Evolutionary conservation across 2,113 vertebrate genomes (phyloP), one percentile per base, ranked within the genome.

Genomic region (Micronycteris hirsuta): DNA sequence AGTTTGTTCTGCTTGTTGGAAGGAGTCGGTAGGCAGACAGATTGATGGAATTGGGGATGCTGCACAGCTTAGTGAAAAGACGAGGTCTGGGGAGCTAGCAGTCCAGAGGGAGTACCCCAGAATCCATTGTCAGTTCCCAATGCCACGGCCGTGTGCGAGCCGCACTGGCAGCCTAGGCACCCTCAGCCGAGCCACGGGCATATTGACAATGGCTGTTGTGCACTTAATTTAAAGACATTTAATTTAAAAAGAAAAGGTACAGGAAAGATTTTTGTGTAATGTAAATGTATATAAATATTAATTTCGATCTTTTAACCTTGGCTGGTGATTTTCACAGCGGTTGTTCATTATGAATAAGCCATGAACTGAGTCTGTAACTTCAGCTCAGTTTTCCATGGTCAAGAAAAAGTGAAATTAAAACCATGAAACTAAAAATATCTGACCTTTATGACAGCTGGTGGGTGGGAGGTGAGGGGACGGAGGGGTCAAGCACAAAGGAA

Each of bases 391-490:
- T 81, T 94, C 24, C 5, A 41, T 13, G 5, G 22, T 52, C 61
- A 86, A 85, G 77, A 76, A 70, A 63, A 77, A 86, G 7, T 81
- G 47, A 92, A 94, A 85, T 86, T 84, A 81, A 92, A 95, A 45
- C 52, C 26, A 28, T 38, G 73, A 68, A 93, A 61, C 84, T 90
- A 81, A 95, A 92, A 81, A 38, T 76, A 89, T 63, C 38, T 92
- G 43, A 63, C 38, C 36, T 91, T 20, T 68, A 71, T 63, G 26
- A 63, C 28, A 63, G 58, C 58, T 63, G 24, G 11, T 28, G 58
- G 61, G 61, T 14, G 61, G 28, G 11, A 61, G 58, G 61, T 14
- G 61, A 63, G 61, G 12, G 61, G 26, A 13, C 31, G 28, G 61
- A 63, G 61, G 28, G 61, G 10, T 31, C 31, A 13, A 31, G 28